Conservation (phyloP, 2,113 vertebrate species). For the Meleagris gallopavo region DNA sequence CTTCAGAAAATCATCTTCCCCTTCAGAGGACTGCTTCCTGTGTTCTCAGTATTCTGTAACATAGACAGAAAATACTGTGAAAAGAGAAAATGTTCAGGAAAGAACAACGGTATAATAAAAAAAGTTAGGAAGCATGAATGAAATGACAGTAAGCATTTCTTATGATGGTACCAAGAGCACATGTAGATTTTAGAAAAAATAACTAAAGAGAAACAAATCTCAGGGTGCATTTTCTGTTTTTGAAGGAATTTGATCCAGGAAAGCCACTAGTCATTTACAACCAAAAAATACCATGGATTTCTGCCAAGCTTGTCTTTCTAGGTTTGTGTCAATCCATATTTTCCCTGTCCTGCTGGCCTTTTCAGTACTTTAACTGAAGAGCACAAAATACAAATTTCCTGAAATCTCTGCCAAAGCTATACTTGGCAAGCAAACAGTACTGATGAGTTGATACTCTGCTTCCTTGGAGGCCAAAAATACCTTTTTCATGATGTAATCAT, state of each 20-base stretch:
- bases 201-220: background rate
- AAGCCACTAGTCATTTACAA: background rate
- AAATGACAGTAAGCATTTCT: background rate
- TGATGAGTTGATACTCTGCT: background rate
- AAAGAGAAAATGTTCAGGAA: background rate
- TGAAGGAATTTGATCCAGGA: background rate
- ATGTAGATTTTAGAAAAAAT: background rate
- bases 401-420: background rate
- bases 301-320: conserved; percentile 23
- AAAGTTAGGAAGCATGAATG: background rate
- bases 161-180: background rate
- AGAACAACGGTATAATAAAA: background rate
- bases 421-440: background rate
- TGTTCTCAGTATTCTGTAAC: background rate
- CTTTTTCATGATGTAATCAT: background rate
- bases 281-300: background rate
- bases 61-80: background rate
- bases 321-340: background rate
- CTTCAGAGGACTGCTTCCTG: background rate
- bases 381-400: background rate
- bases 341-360: background rate
- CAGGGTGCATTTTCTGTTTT: background rate
- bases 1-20: background rate
- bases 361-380: background rate
- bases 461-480: background rate